These are phyloP conservation scores for Pachycephus smyrnensis DNA, from an alignment of 2,888 invertebrate genomes.

Conservation along the genomic window DNA sequence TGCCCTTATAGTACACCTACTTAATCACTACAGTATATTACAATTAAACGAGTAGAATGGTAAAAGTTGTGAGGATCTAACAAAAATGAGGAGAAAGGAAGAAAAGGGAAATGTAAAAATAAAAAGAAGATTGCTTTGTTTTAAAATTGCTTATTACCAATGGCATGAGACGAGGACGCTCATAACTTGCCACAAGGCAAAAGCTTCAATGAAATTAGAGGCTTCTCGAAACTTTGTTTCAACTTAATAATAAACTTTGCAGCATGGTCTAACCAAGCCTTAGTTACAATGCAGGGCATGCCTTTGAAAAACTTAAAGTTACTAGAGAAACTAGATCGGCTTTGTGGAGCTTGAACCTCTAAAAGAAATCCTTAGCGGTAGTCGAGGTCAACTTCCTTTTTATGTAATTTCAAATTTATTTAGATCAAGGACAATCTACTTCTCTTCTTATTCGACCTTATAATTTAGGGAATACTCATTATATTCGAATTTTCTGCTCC, in stretches of 20 bases:
- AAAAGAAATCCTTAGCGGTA: background rate
- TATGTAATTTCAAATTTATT: background rate
- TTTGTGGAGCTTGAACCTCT: background rate
- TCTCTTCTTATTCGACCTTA: background rate
- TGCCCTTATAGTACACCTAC: background rate
- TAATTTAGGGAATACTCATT: constrained; percentile 2
- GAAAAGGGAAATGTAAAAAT: background rate
- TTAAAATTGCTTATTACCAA: background rate
- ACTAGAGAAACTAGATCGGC: background rate
- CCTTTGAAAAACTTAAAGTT: background rate
- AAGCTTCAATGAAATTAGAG: background rate
- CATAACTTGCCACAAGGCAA: background rate
- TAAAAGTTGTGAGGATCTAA: background rate
- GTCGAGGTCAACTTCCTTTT: background rate
- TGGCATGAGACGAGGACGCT: background rate
- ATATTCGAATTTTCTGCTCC: constrained; percentile 46
- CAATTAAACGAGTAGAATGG: background rate
- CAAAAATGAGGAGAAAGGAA: background rate
- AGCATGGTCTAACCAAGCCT: background rate
- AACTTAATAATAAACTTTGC: background rate
- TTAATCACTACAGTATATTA: background rate
- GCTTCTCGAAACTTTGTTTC: background rate
- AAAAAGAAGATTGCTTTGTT: background rate
- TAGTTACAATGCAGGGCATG: background rate
- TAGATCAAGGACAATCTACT: background rate